These are phyloP conservation scores for Lasioglossum leucozonium DNA, from an alignment of 2,888 invertebrate species.

Conservation along the genomic window DNA sequence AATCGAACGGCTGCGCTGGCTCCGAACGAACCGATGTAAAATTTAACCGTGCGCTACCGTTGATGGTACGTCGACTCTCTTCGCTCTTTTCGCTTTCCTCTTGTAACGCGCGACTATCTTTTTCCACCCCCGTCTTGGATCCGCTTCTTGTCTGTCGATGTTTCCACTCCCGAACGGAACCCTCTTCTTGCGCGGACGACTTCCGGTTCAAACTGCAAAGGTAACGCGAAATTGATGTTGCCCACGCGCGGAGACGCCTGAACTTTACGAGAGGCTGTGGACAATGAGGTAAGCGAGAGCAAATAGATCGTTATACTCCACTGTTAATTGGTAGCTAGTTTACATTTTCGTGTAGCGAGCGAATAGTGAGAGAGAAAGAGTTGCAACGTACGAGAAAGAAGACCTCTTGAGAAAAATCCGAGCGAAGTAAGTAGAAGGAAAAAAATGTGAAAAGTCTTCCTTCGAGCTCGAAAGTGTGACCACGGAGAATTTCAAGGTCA, in stretches of 20 bases:
- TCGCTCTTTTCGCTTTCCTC: background rate
- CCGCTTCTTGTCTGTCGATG: constrained; percentile 8
- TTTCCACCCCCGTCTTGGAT: constrained; percentile 1
- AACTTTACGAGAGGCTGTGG: background rate
- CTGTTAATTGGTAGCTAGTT: background rate
- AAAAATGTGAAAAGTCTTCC: background rate
- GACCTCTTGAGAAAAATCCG: background rate
- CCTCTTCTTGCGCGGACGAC: background rate
- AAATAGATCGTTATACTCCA: background rate
- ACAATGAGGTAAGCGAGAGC: background rate
- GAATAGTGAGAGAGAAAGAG: background rate
- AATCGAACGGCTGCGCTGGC: too few species aligned
- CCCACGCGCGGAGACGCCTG: background rate
- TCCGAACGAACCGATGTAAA: background rate
- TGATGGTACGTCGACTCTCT: background rate
- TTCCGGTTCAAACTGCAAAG: background rate
- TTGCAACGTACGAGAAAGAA: background rate
- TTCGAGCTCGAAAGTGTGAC: background rate
- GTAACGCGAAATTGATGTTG: background rate
- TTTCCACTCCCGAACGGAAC: background rate
- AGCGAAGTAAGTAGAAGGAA: background rate
- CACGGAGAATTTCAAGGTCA: background rate
- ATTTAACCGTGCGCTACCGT: background rate
- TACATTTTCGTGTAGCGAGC: background rate
- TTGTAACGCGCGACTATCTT: constrained; percentile 4